Base-by-base conservation (phyloP, 1,140 invertebrate species). In the Drosophila guanche region DNA sequence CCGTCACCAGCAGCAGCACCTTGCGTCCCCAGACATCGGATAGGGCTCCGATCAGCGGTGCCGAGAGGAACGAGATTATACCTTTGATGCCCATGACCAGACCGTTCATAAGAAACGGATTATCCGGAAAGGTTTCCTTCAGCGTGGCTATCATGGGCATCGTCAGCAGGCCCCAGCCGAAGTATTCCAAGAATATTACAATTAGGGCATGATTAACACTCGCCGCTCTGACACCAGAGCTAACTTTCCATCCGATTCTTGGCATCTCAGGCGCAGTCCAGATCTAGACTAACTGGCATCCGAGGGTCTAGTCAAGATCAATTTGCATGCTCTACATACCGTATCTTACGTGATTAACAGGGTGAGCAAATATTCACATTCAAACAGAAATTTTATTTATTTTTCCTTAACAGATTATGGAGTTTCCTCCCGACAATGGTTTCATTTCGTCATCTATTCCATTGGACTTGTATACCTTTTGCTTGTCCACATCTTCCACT, bases 41-140 rank as follows among this genome's bases (percentile, higher is more conserved):
- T 27, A 99, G 92, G 4, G 98, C 98, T 60, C 99, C 99, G 76
- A 99, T 98, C 72, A 99, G 92, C 23, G 99, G 99, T 45, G 98
- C 98, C 88, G 96, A 97, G 69, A 99, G 93, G 93, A 99, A 99
- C 55, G 98, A 99, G 72, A 99, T 92, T 78, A 99, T 95, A 77
- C 99, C 99, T 95, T 99, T 95, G 76, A 99, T 97, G 69, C 99
- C 99, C 94, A 99, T 97, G 89, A 99, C 99, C 65, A 99, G 94
- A 57, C 99, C 99, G 94, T 99, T 99, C 97, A 99, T 99, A 41
- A 99, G 94, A 93, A 99, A 99, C 76, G 98, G 99, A 89, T 99
- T 98, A 92, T 98, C 96, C 56, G 98, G 98, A 93, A 99, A 99
- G 48, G 98, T 99, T 73, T 97, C 95, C 92, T 99, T 99, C 70